Conservation (phyloP, 2,888 invertebrate genomes). For the Noctuana brunneofusca region DNA sequence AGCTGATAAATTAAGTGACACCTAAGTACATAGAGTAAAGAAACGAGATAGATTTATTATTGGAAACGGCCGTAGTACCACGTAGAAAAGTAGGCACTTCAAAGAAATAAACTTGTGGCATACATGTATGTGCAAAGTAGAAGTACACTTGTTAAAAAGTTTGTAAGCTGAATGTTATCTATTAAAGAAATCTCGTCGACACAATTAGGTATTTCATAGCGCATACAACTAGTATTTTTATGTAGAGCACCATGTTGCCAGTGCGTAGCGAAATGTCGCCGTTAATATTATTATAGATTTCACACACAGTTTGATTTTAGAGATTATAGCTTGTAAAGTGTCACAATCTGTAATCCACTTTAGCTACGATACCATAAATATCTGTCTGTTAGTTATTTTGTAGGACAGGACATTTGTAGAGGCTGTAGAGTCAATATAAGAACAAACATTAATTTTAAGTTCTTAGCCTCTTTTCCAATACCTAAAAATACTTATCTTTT, state of each 20-base stretch:
- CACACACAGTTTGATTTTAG: slow-evolving; percentile 14
- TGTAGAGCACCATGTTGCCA: slow-evolving; percentile 15
- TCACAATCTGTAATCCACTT: slow-evolving; percentile 11
- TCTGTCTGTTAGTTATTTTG: background rate
- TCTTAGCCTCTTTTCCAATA: no score
- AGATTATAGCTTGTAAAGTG: slow-evolving; percentile 8
- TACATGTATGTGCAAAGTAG: no score
- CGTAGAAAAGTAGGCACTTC: no score
- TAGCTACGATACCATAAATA: background rate
- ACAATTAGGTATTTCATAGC: background rate
- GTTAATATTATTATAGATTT: slow-evolving; percentile 34
- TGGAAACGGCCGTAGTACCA: no score
- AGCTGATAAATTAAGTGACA: no score
- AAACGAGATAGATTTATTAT: no score
- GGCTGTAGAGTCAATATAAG: background rate
- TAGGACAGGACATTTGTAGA: no score
- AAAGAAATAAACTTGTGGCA: no score
- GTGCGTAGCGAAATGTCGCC: slow-evolving; percentile 29
- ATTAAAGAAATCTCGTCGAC: slow-evolving; percentile 12
- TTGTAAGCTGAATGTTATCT: background rate
- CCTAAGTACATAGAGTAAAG: no score
- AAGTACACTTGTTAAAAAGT: background rate
- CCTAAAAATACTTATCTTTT: no score
- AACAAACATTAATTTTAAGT: background rate
- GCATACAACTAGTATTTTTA: slow-evolving; percentile 19